Percentiles rank a stretch among this genome's conserved stretches.
Conservation (phyloP, 1,140 invertebrate species). For the Eufriesea mexicana region DNA sequence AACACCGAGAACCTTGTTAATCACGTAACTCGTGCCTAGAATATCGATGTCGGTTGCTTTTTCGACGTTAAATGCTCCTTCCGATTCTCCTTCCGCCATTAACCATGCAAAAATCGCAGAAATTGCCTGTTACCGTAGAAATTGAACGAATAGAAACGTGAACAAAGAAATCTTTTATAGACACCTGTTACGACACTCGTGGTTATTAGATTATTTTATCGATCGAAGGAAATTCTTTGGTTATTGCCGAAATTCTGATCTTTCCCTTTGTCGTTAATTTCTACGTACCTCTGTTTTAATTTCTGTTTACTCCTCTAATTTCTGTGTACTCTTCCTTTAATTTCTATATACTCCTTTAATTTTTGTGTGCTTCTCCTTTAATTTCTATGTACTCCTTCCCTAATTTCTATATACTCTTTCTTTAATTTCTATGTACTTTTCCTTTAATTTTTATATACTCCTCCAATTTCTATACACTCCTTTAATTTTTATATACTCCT, state of each 20-base stretch:
- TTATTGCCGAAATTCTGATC: slow-evolving; percentile 5
- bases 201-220: not conserved
- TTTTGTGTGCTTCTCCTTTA: too few relatives aligned
- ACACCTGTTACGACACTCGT: not conserved
- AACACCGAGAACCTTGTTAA: slow-evolving; percentile 33
- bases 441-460: too few relatives aligned
- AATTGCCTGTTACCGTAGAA: not conserved
- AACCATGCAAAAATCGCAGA: not conserved
- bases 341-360: too few relatives aligned
- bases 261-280: not conserved
- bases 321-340: too few relatives aligned
- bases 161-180: not conserved
- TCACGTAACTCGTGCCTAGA: slow-evolving; percentile 7
- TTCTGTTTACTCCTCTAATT: too few relatives aligned
- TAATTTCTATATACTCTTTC: too few relatives aligned
- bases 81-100: too few relatives aligned
- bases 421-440: too few relatives aligned
- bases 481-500: too few relatives aligned
- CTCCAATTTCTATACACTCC: too few relatives aligned
- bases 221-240: not conserved
- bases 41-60: not conserved
- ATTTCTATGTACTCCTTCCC: too few relatives aligned
- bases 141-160: not conserved
- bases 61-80: not conserved
- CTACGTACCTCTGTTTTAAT: too few relatives aligned